These are phyloP conservation scores for Sebastes oblongus DNA, from an alignment of 2,797 vertebrate genomes.

Conservation along the genomic window DNA sequence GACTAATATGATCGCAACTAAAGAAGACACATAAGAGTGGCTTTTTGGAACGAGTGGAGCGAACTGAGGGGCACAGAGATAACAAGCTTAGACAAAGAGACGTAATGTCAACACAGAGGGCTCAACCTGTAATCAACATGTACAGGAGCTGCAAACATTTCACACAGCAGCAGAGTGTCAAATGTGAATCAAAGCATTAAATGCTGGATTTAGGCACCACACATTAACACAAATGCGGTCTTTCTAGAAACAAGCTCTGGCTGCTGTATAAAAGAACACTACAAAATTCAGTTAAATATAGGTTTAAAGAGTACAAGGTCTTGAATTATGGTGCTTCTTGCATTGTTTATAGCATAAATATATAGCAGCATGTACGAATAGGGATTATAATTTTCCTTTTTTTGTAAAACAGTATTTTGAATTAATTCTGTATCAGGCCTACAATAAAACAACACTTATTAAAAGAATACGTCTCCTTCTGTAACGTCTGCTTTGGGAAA, in stretches of 20 bases:
- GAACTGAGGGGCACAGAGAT: constrained; percentile 67
- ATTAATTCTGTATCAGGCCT: not conserved
- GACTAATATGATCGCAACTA: constrained; percentile 66
- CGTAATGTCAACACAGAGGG: constrained; percentile 47
- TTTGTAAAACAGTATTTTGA: not conserved
- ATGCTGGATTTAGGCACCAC: not conserved
- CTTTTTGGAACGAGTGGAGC: constrained; percentile 69
- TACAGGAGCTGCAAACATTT: not conserved
- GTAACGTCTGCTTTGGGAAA: not conserved
- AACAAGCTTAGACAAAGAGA: constrained; percentile 67
- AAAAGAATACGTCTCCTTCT: not conserved
- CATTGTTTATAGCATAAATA: not conserved
- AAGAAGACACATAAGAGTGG: constrained; percentile 64
- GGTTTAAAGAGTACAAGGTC: not conserved
- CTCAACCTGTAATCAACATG: constrained; percentile 57
- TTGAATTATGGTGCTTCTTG: not conserved
- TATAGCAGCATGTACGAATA: no score
- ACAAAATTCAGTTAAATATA: not conserved
- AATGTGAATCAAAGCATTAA: constrained; percentile 9
- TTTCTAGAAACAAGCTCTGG: not conserved
- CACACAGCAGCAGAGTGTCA: not conserved
- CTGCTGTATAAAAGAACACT: not conserved
- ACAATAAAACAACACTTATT: not conserved
- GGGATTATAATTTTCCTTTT: not conserved
- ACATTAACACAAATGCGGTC: no score